Percentiles rank a stretch among this genome's conserved stretches.
These are phyloP conservation scores for Drosophila pruinosa DNA, from an alignment of 1,140 invertebrate genomes.

Conservation along the genomic window DNA sequence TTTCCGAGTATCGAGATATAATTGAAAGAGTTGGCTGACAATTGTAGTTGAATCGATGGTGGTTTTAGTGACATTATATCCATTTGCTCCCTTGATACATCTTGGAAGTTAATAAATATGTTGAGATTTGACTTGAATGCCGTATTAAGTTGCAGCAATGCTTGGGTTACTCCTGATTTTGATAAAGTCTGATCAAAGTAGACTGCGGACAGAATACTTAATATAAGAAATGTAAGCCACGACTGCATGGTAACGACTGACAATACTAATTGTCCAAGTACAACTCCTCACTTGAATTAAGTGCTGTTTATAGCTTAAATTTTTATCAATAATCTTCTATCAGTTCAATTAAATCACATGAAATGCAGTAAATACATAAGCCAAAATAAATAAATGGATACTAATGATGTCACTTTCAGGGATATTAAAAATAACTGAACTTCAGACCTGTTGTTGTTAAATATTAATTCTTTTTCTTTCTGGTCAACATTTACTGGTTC, in stretches of 20 bases:
- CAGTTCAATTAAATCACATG: not conserved
- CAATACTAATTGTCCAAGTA: not conserved
- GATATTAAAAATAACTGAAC: too few relatives aligned
- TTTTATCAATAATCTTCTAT: not conserved
- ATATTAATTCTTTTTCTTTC: too few relatives aligned
- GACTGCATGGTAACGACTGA: not conserved
- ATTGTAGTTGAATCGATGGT: constrained; percentile 13
- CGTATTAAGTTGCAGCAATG: constrained; percentile 23
- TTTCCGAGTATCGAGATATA: constrained; percentile 19
- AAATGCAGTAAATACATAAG: not conserved
- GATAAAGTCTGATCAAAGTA: too few relatives aligned
- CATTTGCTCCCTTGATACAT: not conserved
- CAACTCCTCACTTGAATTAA: not conserved
- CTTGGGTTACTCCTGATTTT: not conserved
- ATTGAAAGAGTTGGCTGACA: not conserved
- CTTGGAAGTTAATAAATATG: constrained; percentile 33
- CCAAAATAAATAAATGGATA: too few relatives aligned
- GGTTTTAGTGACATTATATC: constrained; percentile 4
- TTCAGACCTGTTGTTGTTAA: too few relatives aligned
- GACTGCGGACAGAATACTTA: not conserved
- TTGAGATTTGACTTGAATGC: constrained; percentile 28
- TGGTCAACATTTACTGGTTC: too few relatives aligned
- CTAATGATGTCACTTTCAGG: too few relatives aligned
- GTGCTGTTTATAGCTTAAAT: not conserved
- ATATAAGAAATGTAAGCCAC: not conserved